Base-by-base conservation (phyloP, 2,113 vertebrate species). In the Chaetops frenatus region DNA sequence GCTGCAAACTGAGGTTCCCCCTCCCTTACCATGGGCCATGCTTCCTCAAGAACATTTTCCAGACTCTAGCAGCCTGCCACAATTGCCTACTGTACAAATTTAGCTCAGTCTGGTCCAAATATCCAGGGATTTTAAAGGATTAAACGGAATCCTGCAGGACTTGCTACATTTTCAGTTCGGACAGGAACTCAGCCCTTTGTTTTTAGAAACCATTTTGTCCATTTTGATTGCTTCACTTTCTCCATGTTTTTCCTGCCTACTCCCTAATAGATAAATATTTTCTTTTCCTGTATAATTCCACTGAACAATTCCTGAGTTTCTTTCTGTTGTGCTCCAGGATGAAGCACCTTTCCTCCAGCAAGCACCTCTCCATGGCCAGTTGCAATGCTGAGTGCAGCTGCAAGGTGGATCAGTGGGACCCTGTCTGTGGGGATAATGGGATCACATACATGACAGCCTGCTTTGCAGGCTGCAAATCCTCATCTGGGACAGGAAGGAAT, bases 371-470 rank as follows among this genome's bases (percentile, higher is more conserved):
- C 8, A 35, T 93, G 71, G 97, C 98, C 27, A 93, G 97, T 23
- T 99, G 99, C 91, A 99, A 99, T 85, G 94, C 85, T 35, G 95
- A 97, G 95, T 99, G 98, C 38, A 90, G 97, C 14, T 99, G 98
- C 82, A 97, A 98, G 8, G 15, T 90, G 53, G 96, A 97, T 29
- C 97, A 98, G 61, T 99, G 99, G 99, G 98, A 99, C 78, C 99
- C 99, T 2, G 98, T 99, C 12, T 99, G 99, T 90, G 98, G 98
- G 27, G 97, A 97, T 45, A 98, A 98, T 12, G 98, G 98, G 29
- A 96, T 99, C 95, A 99, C 98, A 9, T 99, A 98, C 87, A 94
- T 97, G 95, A 98, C 98, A 4, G 98, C 98, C 0, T 99, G 98
- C 90, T 93, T 98, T 96, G 98, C 99, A 0, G 98, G 98, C 20